phyloP scores from a whole-genome alignment of 2,888 invertebrate species.

The Zhuqinia jingwanae region DNA sequence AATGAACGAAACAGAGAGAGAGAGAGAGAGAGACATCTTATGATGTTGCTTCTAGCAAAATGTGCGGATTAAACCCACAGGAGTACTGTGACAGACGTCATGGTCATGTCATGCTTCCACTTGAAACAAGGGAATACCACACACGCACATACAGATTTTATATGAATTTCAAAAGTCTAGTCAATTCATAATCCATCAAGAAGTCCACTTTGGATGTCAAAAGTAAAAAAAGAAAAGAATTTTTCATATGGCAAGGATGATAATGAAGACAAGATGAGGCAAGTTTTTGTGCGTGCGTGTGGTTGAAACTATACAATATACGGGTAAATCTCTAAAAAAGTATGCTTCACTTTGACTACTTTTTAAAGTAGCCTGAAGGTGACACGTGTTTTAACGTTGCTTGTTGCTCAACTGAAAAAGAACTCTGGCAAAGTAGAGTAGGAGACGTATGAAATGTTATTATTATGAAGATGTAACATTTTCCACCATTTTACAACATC shows the following conservation, averaged over 20 bases:
- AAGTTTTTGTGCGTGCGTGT: slow-evolving; percentile 41
- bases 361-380: slow-evolving; percentile 62
- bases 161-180: slow-evolving; percentile 17
- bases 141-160: slow-evolving; percentile 16
- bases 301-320: not conserved
- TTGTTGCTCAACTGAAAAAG: not conserved
- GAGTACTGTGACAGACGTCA: not conserved
- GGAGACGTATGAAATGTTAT: not conserved
- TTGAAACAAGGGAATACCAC: not conserved
- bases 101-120: slow-evolving; percentile 11
- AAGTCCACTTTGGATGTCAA: slow-evolving; percentile 61
- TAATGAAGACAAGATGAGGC: slow-evolving; percentile 67
- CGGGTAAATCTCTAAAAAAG: slow-evolving; percentile 42
- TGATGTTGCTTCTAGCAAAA: not conserved
- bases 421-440: not conserved
- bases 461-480: slow-evolving; percentile 6
- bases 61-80: not conserved
- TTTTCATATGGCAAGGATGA: slow-evolving; percentile 49
- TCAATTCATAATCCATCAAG: slow-evolving; percentile 55
- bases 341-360: slow-evolving; percentile 44
- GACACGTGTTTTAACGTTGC: slow-evolving; percentile 65
- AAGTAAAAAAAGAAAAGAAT: slow-evolving; percentile 54
- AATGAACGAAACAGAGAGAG: not conserved
- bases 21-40: too few species aligned
- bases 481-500: not conserved